Percentiles rank a stretch among this genome's conserved stretches.
phyloP scores from a whole-genome alignment of 2,797 vertebrate species.

The Parotocinclus haroldoi region DNA sequence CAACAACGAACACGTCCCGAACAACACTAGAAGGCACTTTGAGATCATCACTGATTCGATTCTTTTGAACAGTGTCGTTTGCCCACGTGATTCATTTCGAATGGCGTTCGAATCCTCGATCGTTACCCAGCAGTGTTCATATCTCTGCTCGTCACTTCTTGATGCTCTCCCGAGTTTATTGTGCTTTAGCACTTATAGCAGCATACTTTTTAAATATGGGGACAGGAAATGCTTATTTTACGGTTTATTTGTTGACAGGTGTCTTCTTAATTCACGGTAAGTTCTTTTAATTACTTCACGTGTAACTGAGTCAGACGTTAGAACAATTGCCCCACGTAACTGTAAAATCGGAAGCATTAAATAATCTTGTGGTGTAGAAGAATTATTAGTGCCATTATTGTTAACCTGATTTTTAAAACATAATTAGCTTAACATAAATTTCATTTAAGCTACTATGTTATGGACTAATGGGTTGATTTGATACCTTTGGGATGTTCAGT shows the following conservation, averaged over 20 bases:
- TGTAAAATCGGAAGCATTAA: no score
- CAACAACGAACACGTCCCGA: background rate
- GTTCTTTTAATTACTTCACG: background rate
- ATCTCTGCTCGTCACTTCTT: background rate
- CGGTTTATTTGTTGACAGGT: slow-evolving; percentile 21
- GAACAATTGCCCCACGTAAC: no score
- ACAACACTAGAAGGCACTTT: background rate
- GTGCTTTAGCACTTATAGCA: no score
- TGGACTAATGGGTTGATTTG: background rate
- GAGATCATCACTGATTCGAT: background rate
- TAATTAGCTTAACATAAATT: background rate
- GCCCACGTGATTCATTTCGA: background rate
- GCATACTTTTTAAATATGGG: no score
- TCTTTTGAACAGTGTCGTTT: background rate
- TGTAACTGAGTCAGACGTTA: background rate
- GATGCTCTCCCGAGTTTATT: background rate
- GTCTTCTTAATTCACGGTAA: slow-evolving; percentile 42
- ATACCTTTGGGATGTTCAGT: no score
- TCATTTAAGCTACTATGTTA: background rate
- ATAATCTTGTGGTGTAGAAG: no score
- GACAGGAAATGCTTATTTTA: background rate
- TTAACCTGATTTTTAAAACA: no score
- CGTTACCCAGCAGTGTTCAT: background rate
- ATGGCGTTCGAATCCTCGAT: background rate
- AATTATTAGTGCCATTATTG: no score